These are phyloP conservation scores for Scolopax rusticola DNA, from an alignment of 2,797 vertebrate genomes.

Conservation along the genomic window DNA sequence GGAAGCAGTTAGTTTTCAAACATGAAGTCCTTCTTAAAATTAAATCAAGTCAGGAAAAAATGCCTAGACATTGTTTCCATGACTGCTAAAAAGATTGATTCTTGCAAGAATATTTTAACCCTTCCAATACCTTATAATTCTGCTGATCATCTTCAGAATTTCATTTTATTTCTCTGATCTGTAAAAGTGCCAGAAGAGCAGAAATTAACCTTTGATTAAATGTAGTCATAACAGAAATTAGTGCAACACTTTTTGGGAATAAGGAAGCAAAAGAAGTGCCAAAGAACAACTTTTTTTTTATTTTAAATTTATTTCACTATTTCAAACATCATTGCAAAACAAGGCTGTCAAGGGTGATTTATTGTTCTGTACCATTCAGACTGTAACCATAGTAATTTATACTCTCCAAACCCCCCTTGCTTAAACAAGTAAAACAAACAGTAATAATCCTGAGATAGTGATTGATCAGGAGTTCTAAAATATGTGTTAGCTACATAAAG, in stretches of 20 bases:
- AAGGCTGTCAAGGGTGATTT: background rate
- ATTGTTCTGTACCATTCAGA: background rate
- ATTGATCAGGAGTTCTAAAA: background rate
- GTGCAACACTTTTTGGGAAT: background rate
- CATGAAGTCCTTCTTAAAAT: background rate
- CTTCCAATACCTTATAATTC: background rate
- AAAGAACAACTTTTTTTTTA: background rate
- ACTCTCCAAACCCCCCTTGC: background rate
- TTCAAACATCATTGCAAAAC: background rate
- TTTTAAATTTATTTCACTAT: background rate
- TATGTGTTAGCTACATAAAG: background rate
- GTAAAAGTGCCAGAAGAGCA: background rate
- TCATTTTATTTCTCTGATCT: background rate
- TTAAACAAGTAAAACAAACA: background rate
- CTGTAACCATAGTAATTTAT: constrained; percentile 3
- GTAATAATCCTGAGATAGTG: background rate
- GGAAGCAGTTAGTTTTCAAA: constrained; percentile 14
- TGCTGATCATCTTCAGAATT: background rate
- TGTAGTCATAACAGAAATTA: background rate
- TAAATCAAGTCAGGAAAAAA: background rate
- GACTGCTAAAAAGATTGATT: background rate
- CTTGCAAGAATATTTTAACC: background rate
- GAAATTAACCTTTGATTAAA: background rate
- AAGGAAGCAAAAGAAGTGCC: background rate
- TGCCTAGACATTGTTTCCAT: background rate